phyloP scores from a whole-genome alignment of 2,888 invertebrate genomes.

The Folsomia candida region DNA sequence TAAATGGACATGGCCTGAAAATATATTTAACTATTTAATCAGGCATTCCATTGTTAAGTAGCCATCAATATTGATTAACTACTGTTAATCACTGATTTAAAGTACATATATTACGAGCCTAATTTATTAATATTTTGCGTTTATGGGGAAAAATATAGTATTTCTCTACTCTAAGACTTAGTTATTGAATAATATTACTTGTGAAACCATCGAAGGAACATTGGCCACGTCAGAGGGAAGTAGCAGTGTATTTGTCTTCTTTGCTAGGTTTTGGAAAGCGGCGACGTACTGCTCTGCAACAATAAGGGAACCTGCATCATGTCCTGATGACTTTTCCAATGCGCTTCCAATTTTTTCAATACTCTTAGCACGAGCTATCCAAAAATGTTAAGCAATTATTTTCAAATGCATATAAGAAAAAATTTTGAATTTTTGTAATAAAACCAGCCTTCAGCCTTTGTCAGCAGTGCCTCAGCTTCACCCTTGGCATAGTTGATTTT shows the following conservation, averaged over 20 bases:
- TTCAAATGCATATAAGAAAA: too few relatives aligned
- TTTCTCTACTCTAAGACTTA: not conserved
- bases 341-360: slow-evolving; percentile 73
- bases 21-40: too few relatives aligned
- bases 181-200: slow-evolving; percentile 59
- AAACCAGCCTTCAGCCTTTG: slow-evolving; percentile 59
- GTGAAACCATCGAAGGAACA: slow-evolving; percentile 73
- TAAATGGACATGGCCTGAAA: not conserved
- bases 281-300: slow-evolving; percentile 94
- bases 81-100: too few relatives aligned
- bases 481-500: slow-evolving; percentile 91
- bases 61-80: too few relatives aligned
- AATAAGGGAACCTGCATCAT: slow-evolving; percentile 84
- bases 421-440: too few relatives aligned
- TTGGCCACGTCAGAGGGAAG: slow-evolving; percentile 86
- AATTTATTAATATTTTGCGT: too few relatives aligned
- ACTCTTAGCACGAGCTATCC: slow-evolving; percentile 77
- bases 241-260: slow-evolving; percentile 89
- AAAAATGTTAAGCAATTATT: not conserved
- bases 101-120: too few relatives aligned
- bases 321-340: slow-evolving; percentile 66
- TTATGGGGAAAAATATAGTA: too few relatives aligned
- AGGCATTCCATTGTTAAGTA: not conserved
- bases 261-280: slow-evolving; percentile 90
- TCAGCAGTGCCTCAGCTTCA: slow-evolving; percentile 85